Percentiles rank a stretch among this genome's conserved stretches.
phyloP scores from a whole-genome alignment of 1,140 invertebrate species.

The Drosophila novamexicana region DNA sequence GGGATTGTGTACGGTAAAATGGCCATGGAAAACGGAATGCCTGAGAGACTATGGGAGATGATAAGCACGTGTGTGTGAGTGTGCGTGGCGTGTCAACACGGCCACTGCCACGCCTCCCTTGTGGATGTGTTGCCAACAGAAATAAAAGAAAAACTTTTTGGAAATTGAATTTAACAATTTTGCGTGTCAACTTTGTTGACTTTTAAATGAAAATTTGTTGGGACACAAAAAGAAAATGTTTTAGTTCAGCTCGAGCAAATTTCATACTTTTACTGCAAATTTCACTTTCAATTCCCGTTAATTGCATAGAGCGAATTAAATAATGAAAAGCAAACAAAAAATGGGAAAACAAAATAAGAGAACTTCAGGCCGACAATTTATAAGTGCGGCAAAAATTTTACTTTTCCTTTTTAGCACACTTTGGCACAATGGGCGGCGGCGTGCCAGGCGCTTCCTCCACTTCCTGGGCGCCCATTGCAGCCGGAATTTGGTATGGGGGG shows the following conservation, averaged over 20 bases:
- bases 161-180: conserved; percentile 73
- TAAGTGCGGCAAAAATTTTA: conserved; percentile 63
- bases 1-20: conserved; percentile 10
- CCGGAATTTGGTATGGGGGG: conserved; percentile 9
- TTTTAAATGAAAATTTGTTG: conserved; percentile 27
- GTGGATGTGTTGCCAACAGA: conserved; percentile 9
- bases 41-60: conserved; percentile 30
- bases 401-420: conserved; percentile 80
- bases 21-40: conserved; percentile 27
- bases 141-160: conserved; percentile 40
- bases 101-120: conserved; percentile 10
- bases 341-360: conserved; percentile 11
- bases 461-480: not conserved
- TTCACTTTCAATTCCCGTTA: conserved; percentile 74
- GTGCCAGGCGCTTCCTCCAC: conserved; percentile 42
- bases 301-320: conserved; percentile 48
- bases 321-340: conserved; percentile 2
- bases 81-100: conserved; percentile 27
- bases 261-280: conserved; percentile 30
- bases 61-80: not conserved
- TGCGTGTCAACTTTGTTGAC: conserved; percentile 68
- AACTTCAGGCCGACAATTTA: conserved; percentile 62
- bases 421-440: conserved; percentile 58
- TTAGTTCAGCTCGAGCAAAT: conserved; percentile 25
- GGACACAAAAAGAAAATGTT: conserved; percentile 3